Percentiles rank a stretch among this genome's conserved stretches.
These are phyloP conservation scores for Druon quercuslanigerum DNA, from an alignment of 1,140 invertebrate genomes.

Conservation along the genomic window DNA sequence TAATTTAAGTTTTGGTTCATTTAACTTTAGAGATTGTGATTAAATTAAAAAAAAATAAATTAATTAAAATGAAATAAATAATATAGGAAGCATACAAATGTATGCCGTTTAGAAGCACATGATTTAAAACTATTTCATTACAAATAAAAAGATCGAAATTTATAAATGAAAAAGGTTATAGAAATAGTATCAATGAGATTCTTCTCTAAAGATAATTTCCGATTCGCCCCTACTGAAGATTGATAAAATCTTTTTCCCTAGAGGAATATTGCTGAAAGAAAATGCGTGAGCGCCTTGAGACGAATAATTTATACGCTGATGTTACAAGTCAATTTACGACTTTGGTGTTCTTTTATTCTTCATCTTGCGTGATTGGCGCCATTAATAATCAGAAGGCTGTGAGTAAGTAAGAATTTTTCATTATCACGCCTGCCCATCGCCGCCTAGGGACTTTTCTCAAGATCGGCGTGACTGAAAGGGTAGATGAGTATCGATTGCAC, in stretches of 20 bases:
- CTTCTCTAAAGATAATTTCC: background rate
- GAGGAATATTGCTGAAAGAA: constrained; percentile 1
- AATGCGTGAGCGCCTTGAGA: constrained; percentile 26
- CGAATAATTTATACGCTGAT: constrained; percentile 24
- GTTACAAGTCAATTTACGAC: constrained; percentile 31
- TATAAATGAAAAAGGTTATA: no score
- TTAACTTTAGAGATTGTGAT: no score
- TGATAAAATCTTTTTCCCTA: background rate
- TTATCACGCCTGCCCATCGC: constrained; percentile 25
- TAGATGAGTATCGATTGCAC: constrained; percentile 30
- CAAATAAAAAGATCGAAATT: no score
- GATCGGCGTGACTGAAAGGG: constrained; percentile 8
- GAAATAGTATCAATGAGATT: no score
- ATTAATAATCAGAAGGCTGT: constrained; percentile 28
- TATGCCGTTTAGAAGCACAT: no score
- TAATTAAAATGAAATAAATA: no score
- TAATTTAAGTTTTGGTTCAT: no score
- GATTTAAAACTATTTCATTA: no score
- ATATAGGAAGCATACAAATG: no score
- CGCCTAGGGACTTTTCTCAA: constrained; percentile 21
- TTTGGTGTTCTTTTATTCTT: constrained; percentile 20
- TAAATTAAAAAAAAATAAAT: no score
- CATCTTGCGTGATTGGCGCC: constrained; percentile 15
- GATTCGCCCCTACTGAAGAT: background rate
- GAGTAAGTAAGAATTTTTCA: constrained; percentile 31